A percentile compares a stretch with the other conserved stretches of the same genome.
These are phyloP conservation scores for Drosophila pseudotalamancana DNA, from an alignment of 2,888 invertebrate species.

Conservation along the genomic window DNA sequence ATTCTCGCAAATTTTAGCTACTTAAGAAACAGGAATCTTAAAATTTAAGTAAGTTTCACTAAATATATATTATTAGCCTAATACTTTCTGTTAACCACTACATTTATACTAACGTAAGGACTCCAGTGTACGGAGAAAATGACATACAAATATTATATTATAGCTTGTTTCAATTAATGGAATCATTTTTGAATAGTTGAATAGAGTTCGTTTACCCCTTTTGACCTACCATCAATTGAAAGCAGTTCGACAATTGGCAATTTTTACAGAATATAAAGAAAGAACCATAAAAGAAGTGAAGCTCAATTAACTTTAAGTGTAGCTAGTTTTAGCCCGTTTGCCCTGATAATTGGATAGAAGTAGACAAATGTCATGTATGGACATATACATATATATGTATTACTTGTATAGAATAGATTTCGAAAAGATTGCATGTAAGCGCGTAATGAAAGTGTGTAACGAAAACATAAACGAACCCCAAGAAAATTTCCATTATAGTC, in stretches of 20 bases:
- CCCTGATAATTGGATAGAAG: neutral
- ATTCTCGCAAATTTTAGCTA: too few relatives aligned
- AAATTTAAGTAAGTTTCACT: too few relatives aligned
- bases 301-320: slow-evolving; percentile 44
- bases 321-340: slow-evolving; percentile 36
- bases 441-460: slow-evolving; percentile 39
- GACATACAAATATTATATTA: too few relatives aligned
- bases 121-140: too few relatives aligned
- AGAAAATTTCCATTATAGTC: slow-evolving; percentile 24
- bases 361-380: neutral
- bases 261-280: neutral
- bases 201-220: slow-evolving; percentile 31
- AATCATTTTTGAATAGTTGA: neutral
- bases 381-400: neutral
- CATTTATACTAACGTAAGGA: too few relatives aligned
- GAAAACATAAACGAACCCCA: slow-evolving; percentile 27
- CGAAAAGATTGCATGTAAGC: slow-evolving; percentile 53
- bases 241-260: slow-evolving; percentile 30
- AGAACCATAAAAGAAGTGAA: slow-evolving; percentile 5
- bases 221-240: slow-evolving; percentile 58
- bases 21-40: too few relatives aligned
- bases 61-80: too few relatives aligned
- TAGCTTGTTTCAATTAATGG: neutral
- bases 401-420: neutral
- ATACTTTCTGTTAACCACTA: too few relatives aligned